Conservation (phyloP, 2,888 invertebrate genomes). For the Acanthococcus lagerstroemiae region DNA sequence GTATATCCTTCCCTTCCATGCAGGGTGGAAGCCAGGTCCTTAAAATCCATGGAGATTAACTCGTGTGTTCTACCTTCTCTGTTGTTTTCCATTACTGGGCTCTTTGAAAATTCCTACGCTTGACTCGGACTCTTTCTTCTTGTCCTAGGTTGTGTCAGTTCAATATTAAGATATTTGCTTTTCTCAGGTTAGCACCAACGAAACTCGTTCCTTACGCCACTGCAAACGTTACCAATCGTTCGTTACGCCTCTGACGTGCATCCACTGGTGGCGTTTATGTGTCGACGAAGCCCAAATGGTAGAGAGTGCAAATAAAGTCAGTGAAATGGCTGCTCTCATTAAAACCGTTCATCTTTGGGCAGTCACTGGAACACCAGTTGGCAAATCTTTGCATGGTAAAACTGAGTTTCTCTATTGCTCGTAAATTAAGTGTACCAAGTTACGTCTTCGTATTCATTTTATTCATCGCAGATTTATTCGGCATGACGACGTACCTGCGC, state of each 20-base stretch:
- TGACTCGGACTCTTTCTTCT: too few species aligned
- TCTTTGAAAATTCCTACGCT: background rate
- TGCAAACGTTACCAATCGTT: slow-evolving; percentile 54
- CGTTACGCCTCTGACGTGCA: slow-evolving; percentile 55
- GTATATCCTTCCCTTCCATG: too few species aligned
- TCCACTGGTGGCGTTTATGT: slow-evolving; percentile 67
- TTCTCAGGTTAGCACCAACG: slow-evolving; percentile 30
- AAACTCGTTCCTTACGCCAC: slow-evolving; percentile 44
- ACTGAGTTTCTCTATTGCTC: background rate
- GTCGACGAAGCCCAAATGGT: slow-evolving; percentile 75
- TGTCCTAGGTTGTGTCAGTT: too few species aligned
- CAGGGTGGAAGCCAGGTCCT: too few species aligned
- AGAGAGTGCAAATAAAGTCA: slow-evolving; percentile 50
- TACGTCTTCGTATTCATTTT: slow-evolving; percentile 35
- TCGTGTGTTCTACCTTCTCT: background rate
- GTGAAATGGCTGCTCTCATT: slow-evolving; percentile 53
- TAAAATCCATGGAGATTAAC: too few species aligned
- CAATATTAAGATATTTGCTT: too few species aligned
- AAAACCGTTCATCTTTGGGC: slow-evolving; percentile 59
- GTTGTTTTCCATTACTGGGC: background rate
- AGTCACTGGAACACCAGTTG: slow-evolving; percentile 63
- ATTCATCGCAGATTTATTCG: slow-evolving; percentile 44
- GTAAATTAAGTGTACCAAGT: background rate
- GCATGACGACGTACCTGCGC: slow-evolving; percentile 52
- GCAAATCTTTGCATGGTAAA: slow-evolving; percentile 48